phyloP scores from a whole-genome alignment of 2,888 invertebrate species.

The Byasa hedistus region DNA sequence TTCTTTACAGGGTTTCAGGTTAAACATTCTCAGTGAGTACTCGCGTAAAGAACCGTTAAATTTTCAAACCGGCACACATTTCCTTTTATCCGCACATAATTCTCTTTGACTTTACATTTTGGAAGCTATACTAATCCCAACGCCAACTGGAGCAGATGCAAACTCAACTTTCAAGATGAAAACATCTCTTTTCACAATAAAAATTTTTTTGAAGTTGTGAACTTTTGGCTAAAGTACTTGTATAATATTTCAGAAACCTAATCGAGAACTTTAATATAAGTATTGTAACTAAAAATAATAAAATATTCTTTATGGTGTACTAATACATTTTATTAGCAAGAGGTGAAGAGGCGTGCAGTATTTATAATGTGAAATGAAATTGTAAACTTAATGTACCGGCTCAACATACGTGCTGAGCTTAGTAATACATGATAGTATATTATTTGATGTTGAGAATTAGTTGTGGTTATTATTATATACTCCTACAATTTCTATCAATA shows the following conservation, averaged over 20 bases:
- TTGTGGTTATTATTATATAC: no score
- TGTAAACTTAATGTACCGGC: no score
- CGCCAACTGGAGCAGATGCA: not conserved
- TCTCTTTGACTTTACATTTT: slow-evolving; percentile 5
- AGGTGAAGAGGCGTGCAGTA: no score
- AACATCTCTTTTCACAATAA: not conserved
- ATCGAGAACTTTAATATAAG: not conserved
- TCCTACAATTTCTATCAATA: no score
- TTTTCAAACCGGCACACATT: slow-evolving; percentile 12
- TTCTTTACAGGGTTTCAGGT: slow-evolving; percentile 22
- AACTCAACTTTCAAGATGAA: not conserved
- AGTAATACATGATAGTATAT: no score
- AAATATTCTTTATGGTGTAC: no score
- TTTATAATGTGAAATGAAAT: no score
- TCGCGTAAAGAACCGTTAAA: slow-evolving; percentile 20
- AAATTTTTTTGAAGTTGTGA: not conserved
- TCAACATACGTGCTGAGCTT: no score
- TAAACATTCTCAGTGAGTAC: slow-evolving; percentile 5
- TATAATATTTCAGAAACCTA: not conserved
- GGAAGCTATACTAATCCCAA: not conserved
- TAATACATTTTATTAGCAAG: no score
- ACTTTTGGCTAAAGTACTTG: not conserved
- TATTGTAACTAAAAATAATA: not conserved
- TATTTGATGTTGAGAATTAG: no score
- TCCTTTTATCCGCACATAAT: slow-evolving; percentile 13